Base-by-base conservation (phyloP, 2,113 vertebrate genomes). In the Coptodon bakossiorum region DNA sequence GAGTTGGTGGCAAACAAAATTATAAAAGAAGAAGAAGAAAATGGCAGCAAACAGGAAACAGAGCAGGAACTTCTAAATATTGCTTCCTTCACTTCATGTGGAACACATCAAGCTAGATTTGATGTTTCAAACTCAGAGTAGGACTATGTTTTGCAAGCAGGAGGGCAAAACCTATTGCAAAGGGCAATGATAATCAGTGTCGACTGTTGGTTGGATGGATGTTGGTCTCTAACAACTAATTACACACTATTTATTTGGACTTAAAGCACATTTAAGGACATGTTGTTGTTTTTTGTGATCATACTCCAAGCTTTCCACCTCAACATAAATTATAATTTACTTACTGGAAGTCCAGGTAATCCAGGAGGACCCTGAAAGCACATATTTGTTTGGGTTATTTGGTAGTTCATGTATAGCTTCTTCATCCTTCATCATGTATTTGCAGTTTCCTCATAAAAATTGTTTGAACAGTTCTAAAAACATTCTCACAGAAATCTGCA, bases 311-410 rank as follows among this genome's bases (percentile, higher is more conserved):
- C 38, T 10, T 24, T 73, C 38, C 66, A 45, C 12, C 22, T 45
- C 38, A 73, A 45, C 1, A 4, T 24, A 71, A 43, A 16, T 36
- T 17, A 31, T 59, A 59, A 9, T 40, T 68, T 80, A 92, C 96
- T 95, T 90, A 97, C 96, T 3, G 94, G 93, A 24, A 95, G 87
- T 92, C 96, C 96, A 81, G 96, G 96, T n/a, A 92, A 13, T 34
- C 96, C 96, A 86, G 96, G 92, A 84, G 92, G 90, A 88, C 96
- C 96, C 96, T 97, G 83, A 86, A 92, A 95, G 43, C 5, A 84
- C 76, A 93, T 2, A 88, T 59, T 34, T 27, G 1, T 9, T 16
- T 22, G 36, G 31, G 48, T 92, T 90, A 88, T 81, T 81, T 87
- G 7, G 9, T 53, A 34, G 79, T 8, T 76, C 5, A 4, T 1